Percentiles rank a stretch among this genome's conserved stretches.
Conservation (phyloP, 2,797 vertebrate genomes). For the Novumbra hubbsi region DNA sequence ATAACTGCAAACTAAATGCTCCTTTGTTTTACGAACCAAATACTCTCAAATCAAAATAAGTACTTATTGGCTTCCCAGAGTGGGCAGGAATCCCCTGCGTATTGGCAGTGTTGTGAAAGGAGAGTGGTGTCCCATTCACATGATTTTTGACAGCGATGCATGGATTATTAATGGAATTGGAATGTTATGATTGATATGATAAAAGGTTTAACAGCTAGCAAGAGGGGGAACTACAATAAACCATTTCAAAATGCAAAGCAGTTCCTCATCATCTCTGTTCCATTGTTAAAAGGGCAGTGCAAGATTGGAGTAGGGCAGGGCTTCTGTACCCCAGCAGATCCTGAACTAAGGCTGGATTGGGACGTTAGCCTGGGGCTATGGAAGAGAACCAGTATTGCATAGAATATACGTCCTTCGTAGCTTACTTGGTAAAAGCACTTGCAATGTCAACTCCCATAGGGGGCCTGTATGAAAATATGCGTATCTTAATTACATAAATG, state of each 20-base stretch:
- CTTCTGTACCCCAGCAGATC: constrained; percentile 58
- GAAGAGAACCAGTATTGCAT: background rate
- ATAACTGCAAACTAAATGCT: no score
- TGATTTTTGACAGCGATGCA: constrained; percentile 62
- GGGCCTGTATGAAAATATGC: no score
- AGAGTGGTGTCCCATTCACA: constrained; percentile 44
- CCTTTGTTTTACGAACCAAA: constrained; percentile 3
- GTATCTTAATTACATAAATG: no score
- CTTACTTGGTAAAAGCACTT: no score
- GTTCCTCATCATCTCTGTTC: constrained; percentile 40
- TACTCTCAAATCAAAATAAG: constrained; percentile 26
- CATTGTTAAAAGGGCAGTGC: constrained; percentile 49
- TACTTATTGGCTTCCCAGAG: constrained; percentile 26
- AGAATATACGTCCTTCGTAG: background rate
- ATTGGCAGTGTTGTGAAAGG: background rate
- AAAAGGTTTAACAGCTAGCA: constrained; percentile 58
- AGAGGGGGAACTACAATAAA: constrained; percentile 48
- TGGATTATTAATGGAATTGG: constrained; percentile 58
- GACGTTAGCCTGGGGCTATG: constrained; percentile 12
- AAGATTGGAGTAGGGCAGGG: constrained; percentile 67
- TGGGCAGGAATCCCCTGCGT: constrained; percentile 29
- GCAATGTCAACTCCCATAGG: no score
- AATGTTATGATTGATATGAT: constrained; percentile 29
- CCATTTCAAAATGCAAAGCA: constrained; percentile 59
- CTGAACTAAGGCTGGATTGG: constrained; percentile 51